phyloP scores from a whole-genome alignment of 2,888 invertebrate genomes.

The Amphipyra tragopoginis region DNA sequence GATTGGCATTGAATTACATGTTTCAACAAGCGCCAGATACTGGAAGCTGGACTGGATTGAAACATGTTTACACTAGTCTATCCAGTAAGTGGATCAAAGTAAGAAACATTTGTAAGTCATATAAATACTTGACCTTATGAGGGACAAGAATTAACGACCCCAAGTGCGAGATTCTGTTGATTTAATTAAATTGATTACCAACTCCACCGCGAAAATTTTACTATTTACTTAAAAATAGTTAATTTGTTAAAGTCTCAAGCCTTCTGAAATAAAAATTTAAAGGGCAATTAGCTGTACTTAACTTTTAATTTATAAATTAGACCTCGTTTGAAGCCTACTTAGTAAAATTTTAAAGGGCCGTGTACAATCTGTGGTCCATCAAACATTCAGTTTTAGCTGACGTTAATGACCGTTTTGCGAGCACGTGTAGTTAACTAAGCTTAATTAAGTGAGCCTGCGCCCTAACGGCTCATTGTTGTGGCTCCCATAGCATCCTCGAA shows the following conservation, averaged over 20 bases:
- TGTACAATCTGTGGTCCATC: conserved; percentile 52
- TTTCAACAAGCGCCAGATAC: too few species aligned
- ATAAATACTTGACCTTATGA: too few species aligned
- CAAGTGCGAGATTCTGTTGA: too few species aligned
- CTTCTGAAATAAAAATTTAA: conserved; percentile 15
- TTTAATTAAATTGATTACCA: too few species aligned
- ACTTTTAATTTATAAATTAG: conserved; percentile 14
- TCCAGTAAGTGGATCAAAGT: too few species aligned
- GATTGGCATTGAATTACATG: too few species aligned
- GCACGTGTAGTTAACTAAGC: conserved; percentile 65
- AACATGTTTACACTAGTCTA: too few species aligned
- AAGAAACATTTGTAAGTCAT: too few species aligned
- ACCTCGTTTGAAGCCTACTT: conserved; percentile 7
- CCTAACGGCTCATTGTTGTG: conserved; percentile 75
- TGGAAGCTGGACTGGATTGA: too few species aligned
- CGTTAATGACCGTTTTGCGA: conserved; percentile 53
- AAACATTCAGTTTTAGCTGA: conserved; percentile 63
- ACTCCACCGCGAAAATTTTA: too few species aligned
- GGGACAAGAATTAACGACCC: too few species aligned
- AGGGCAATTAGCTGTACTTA: conserved; percentile 12
- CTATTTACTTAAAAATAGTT: too few species aligned
- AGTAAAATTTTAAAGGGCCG: conserved; percentile 32
- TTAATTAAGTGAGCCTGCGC: conserved; percentile 75
- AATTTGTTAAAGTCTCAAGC: not conserved
- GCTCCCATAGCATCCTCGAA: conserved; percentile 70